These are phyloP conservation scores for Rhea americana DNA, from an alignment of 2,113 vertebrate species.

Conservation along the genomic window DNA sequence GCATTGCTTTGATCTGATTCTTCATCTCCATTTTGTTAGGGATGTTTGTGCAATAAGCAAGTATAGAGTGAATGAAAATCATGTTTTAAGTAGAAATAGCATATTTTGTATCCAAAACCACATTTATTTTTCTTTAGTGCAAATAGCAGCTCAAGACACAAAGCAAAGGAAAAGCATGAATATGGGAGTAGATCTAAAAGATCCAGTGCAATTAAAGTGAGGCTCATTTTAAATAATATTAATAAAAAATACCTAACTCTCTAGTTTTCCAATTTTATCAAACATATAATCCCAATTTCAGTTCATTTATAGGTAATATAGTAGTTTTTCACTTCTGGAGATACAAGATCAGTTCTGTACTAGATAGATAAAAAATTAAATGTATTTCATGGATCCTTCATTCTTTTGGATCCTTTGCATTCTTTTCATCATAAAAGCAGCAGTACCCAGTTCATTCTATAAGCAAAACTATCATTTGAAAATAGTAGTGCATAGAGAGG, in stretches of 20 bases:
- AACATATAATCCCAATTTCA: not conserved
- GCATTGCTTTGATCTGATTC: not conserved
- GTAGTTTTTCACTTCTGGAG: not conserved
- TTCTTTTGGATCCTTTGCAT: not conserved
- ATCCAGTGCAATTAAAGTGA: not conserved
- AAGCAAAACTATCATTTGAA: not conserved
- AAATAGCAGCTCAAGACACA: not conserved
- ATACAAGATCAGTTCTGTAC: not conserved
- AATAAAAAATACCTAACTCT: not conserved
- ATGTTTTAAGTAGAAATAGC: not conserved
- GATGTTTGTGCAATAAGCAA: not conserved
- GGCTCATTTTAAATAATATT: not conserved
- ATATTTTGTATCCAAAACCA: not conserved
- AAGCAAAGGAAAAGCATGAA: not conserved
- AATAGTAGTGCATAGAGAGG: not conserved
- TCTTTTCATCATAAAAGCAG: not conserved
- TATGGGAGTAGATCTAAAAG: not conserved
- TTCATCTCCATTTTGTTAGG: not conserved
- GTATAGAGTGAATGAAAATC: not conserved
- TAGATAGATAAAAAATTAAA: not conserved
- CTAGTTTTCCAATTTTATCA: not conserved
- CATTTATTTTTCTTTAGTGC: not conserved
- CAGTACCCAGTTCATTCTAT: not conserved
- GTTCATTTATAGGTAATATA: not conserved
- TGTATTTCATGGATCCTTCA: not conserved